Evolutionary conservation across 2,113 vertebrate species (phyloP).

Genomic region (Ailurus styani): DNA sequence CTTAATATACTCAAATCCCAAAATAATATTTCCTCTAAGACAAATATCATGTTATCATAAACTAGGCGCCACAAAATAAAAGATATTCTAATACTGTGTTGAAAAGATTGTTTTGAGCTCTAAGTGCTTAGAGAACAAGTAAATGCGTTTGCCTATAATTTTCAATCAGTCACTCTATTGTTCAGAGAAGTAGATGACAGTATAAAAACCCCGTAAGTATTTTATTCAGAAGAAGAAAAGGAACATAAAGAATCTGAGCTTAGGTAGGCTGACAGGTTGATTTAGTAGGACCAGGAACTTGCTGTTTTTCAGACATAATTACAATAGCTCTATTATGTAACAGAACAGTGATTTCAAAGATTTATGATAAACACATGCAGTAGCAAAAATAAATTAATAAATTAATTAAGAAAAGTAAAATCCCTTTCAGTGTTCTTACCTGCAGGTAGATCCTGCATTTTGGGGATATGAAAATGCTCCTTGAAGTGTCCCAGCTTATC

Average conservation of each 20-base stretch:
- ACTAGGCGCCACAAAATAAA: slow-evolving; percentile 61
- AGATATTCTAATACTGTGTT: slow-evolving; percentile 46
- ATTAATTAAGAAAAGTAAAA: not conserved
- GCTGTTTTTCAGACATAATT: slow-evolving; percentile 65
- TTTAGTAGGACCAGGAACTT: slow-evolving; percentile 65
- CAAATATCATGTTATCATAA: slow-evolving; percentile 55
- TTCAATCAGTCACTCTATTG: slow-evolving; percentile 79
- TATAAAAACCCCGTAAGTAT: slow-evolving; percentile 65
- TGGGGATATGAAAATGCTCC: slow-evolving; percentile 87
- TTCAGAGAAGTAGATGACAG: slow-evolving; percentile 78
- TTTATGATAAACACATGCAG: slow-evolving; percentile 57
- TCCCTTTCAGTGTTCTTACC: slow-evolving; percentile 81
- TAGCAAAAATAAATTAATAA: slow-evolving; percentile 40
- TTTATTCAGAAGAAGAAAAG: slow-evolving; percentile 50
- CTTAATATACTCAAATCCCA: not conserved
- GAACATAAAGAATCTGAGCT: slow-evolving; percentile 64
- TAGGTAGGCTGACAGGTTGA: slow-evolving; percentile 69
- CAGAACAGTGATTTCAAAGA: slow-evolving; percentile 58
- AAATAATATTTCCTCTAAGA: slow-evolving; percentile 16
- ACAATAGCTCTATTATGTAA: slow-evolving; percentile 65
- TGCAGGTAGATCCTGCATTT: slow-evolving; percentile 86
- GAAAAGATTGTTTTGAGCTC: slow-evolving; percentile 58
- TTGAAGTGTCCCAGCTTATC: slow-evolving; percentile 87
- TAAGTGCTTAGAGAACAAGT: slow-evolving; percentile 42
- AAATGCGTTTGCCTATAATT: slow-evolving; percentile 77